A percentile compares a stretch with the other conserved stretches of the same genome.
These are phyloP conservation scores for Sminthurinus aureus DNA, from an alignment of 2,888 invertebrate species.

Conservation along the genomic window DNA sequence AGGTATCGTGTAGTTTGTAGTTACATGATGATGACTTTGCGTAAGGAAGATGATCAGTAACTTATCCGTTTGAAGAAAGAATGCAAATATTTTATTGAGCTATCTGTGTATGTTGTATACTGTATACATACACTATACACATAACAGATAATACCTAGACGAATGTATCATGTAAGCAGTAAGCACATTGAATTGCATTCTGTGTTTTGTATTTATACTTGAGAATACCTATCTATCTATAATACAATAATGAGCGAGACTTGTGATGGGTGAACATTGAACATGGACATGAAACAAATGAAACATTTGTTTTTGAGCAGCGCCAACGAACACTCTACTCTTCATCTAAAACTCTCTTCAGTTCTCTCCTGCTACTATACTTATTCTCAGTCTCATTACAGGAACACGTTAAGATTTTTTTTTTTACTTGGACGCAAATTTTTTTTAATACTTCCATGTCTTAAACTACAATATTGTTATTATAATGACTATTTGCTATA, in stretches of 20 bases:
- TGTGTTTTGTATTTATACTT: too few relatives aligned
- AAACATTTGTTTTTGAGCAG: slow-evolving; percentile 24
- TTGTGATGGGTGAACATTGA: slow-evolving; percentile 3
- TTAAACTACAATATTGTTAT: too few relatives aligned
- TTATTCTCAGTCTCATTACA: not conserved
- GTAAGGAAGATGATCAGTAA: slow-evolving; percentile 35
- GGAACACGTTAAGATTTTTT: slow-evolving; percentile 9
- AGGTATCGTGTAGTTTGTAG: too few relatives aligned
- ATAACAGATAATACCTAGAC: too few relatives aligned
- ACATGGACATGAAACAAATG: slow-evolving; percentile 34
- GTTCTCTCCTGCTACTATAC: not conserved
- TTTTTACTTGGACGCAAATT: not conserved
- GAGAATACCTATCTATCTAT: too few relatives aligned
- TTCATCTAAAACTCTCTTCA: not conserved
- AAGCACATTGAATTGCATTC: too few relatives aligned
- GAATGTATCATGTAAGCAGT: too few relatives aligned
- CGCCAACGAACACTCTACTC: not conserved
- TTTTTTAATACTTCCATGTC: too few relatives aligned
- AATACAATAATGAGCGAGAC: slow-evolving; percentile 7
- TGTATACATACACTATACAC: not conserved
- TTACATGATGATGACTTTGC: not conserved
- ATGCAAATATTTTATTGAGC: slow-evolving; percentile 37
- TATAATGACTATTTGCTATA: too few relatives aligned
- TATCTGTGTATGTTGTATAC: slow-evolving; percentile 21
- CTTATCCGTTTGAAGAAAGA: slow-evolving; percentile 34